Percentiles rank a stretch among this genome's conserved stretches.
Evolutionary conservation across 2,797 vertebrate species (phyloP).

Genomic region (Hemitrygon akajei): DNA sequence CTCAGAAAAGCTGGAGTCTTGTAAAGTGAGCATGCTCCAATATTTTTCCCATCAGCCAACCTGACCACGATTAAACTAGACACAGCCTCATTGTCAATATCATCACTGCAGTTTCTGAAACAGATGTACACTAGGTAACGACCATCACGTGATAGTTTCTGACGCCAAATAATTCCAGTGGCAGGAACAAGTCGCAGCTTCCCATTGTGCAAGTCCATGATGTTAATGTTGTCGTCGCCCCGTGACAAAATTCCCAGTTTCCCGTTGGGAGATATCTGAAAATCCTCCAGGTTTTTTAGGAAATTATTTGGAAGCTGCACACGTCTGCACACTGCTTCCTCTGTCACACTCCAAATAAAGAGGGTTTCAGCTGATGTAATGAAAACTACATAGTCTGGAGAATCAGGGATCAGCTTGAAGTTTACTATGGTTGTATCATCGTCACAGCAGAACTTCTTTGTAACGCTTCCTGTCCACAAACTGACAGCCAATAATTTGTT

Average conservation of each 20-base stretch:
- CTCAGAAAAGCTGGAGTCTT: conserved; percentile 92
- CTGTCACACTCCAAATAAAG: conserved; percentile 91
- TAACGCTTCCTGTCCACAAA: conserved; percentile 96
- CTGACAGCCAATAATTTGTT: conserved; percentile 95
- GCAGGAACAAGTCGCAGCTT: conserved; percentile 87
- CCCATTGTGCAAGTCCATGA: conserved; percentile 89
- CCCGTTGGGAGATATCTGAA: conserved; percentile 95
- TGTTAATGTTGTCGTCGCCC: conserved; percentile 92
- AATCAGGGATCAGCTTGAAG: conserved; percentile 92
- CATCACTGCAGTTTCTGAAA: conserved; percentile 81
- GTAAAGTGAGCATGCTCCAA: conserved; percentile 95
- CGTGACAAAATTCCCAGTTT: conserved; percentile 91
- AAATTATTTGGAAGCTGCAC: conserved; percentile 90
- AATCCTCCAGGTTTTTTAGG: conserved; percentile 89
- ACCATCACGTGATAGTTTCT: conserved; percentile 86
- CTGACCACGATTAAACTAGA: conserved; percentile 96
- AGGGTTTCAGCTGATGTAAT: conserved; percentile 92
- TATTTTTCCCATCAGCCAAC: conserved; percentile 95
- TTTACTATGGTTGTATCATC: conserved; percentile 87
- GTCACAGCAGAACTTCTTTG: conserved; percentile 94
- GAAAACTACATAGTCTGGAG: conserved; percentile 87
- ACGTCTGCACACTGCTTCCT: conserved; percentile 86
- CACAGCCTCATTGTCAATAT: conserved; percentile 80
- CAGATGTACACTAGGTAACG: conserved; percentile 95
- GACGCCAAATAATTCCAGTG: conserved; percentile 86